Conservation (phyloP, 2,113 vertebrate species). For the Sorex fumeus region DNA sequence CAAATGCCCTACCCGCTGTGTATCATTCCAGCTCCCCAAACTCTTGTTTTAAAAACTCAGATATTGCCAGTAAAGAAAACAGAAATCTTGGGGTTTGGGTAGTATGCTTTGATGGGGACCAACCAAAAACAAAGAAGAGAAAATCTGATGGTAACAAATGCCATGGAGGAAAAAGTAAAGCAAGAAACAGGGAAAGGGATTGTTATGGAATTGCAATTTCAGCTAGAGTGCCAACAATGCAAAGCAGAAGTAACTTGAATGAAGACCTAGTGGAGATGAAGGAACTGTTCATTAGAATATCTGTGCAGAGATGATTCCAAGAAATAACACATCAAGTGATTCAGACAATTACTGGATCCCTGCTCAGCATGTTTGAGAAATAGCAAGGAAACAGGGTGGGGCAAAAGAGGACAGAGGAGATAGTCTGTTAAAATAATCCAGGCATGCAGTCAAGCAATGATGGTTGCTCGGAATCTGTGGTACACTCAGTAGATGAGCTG, state of each 20-base stretch:
- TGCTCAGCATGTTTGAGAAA: not conserved
- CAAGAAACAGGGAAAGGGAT: not conserved
- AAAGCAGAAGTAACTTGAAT: not conserved
- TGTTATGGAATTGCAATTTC: conserved; percentile 2
- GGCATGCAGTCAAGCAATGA: not conserved
- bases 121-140: conserved; percentile 17
- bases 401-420: not conserved
- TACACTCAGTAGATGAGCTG: not conserved
- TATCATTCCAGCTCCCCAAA: too few relatives aligned
- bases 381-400: not conserved
- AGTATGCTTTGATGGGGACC: not conserved
- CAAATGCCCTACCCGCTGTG: too few relatives aligned
- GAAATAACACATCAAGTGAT: conserved; percentile 14
- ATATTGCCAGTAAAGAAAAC: conserved; percentile 32
- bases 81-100: conserved; percentile 33
- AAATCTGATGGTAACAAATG: not conserved
- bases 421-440: not conserved
- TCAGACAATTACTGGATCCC: not conserved
- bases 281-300: not conserved
- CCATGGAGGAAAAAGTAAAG: conserved; percentile 32
- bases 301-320: conserved; percentile 12
- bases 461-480: not conserved
- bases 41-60: conserved; percentile 43
- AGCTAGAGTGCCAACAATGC: not conserved
- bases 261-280: conserved; percentile 8